A percentile compares a stretch with the other conserved stretches of the same genome.
These are phyloP conservation scores for Gryllus bimaculatus DNA, from an alignment of 1,140 invertebrate genomes.

Conservation along the genomic window DNA sequence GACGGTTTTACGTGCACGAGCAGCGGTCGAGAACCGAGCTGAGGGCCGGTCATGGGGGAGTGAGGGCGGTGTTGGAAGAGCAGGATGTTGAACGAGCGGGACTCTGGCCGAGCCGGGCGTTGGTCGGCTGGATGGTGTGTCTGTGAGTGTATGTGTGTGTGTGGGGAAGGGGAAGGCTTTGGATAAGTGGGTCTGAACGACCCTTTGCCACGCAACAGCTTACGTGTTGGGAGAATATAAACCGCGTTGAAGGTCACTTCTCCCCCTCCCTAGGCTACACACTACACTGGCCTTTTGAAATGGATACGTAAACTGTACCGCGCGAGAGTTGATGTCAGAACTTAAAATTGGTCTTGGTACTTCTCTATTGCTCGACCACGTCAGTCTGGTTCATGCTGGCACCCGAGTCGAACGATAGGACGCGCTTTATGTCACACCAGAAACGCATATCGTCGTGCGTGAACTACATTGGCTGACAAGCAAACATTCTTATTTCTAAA, in stretches of 20 bases:
- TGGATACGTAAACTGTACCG: background rate
- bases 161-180: background rate
- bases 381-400: background rate
- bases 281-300: background rate
- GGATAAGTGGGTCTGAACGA: constrained; percentile 3
- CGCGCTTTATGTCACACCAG: too few species aligned
- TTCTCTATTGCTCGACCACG: background rate
- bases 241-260: background rate
- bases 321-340: background rate
- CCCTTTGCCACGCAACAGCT: background rate
- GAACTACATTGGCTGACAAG: too few species aligned
- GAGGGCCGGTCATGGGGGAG: too few species aligned
- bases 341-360: background rate
- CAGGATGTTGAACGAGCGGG: background rate
- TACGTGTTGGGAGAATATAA: background rate
- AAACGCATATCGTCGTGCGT: too few species aligned
- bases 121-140: background rate
- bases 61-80: too few species aligned
- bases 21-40: too few species aligned
- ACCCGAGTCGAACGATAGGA: too few species aligned
- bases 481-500: too few species aligned
- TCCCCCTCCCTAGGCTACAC: background rate
- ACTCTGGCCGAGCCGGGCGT: background rate
- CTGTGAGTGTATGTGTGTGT: background rate
- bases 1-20: too few species aligned